Evolutionary conservation across 2,888 invertebrate species (phyloP).

Genomic region (Drosophila subsilvestris): DNA sequence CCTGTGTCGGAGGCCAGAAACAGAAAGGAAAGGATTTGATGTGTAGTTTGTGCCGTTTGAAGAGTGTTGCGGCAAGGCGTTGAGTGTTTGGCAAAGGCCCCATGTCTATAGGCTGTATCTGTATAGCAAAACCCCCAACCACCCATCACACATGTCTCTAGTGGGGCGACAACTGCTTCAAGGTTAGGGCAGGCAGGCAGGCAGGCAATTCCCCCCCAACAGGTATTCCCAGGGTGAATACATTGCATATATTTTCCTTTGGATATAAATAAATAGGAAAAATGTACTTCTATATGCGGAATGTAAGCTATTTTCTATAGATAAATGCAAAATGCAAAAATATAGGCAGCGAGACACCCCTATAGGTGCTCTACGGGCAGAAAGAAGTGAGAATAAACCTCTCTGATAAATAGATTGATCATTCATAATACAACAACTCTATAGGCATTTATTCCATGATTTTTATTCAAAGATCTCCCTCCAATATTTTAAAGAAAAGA

Average conservation of each 20-base stretch:
- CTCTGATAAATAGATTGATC: neutral
- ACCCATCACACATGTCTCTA: conserved; percentile 12
- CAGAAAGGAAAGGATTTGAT: conserved; percentile 37
- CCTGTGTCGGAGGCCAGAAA: conserved; percentile 45
- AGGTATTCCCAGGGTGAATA: conserved; percentile 3
- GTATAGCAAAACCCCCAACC: neutral
- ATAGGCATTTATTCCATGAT: neutral
- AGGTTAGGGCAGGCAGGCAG: conserved; percentile 47
- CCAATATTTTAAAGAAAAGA: no score
- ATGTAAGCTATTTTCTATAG: neutral
- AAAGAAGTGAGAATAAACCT: neutral
- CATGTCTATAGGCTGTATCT: conserved; percentile 14
- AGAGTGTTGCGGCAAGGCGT: conserved; percentile 66
- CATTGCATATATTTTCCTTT: conserved; percentile 5
- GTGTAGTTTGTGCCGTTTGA: conserved; percentile 48
- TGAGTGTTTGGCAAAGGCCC: conserved; percentile 39
- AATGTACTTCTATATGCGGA: neutral
- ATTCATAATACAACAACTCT: fast-evolving
- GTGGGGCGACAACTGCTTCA: conserved; percentile 40
- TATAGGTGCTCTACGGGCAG: no score
- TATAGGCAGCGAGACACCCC: neutral
- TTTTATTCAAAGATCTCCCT: neutral
- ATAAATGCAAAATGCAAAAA: no score
- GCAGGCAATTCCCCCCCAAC: neutral
- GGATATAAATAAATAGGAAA: conserved; percentile 21